A percentile compares a stretch with the other conserved stretches of the same genome.
phyloP scores from a whole-genome alignment of 2,888 invertebrate genomes.

The Lacanobia wlatinum region DNA sequence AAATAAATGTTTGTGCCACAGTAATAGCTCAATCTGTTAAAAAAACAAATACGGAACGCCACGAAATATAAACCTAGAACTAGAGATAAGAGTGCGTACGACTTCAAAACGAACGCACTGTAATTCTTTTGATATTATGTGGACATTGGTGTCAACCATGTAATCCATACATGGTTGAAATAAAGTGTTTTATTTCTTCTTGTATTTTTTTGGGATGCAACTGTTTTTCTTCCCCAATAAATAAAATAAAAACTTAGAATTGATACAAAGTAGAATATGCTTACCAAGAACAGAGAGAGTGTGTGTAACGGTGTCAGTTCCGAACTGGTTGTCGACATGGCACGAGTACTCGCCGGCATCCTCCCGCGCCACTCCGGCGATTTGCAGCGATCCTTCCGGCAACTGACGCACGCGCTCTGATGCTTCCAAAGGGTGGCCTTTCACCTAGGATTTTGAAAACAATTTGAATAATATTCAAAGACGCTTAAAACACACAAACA shows the following conservation, averaged over 20 bases:
- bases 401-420: slow-evolving; percentile 96
- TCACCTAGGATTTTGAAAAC: slow-evolving; percentile 85
- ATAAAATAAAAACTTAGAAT: no score
- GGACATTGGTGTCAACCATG: no score
- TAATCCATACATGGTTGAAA: no score
- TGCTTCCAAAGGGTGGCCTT: slow-evolving; percentile 94
- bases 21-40: no score
- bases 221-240: no score
- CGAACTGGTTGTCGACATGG: slow-evolving; percentile 97
- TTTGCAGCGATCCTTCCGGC: slow-evolving; percentile 97
- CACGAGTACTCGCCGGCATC: slow-evolving; percentile 99
- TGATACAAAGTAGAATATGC: neutral
- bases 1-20: no score
- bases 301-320: slow-evolving; percentile 97
- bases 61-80: neutral
- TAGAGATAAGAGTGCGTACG: no score
- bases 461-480: neutral
- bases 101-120: no score
- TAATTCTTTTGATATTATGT: no score
- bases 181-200: no score
- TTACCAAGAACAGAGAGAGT: slow-evolving; percentile 95
- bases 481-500: neutral
- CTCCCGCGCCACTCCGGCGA: slow-evolving; percentile 96
- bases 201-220: no score
- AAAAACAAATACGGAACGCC: neutral